A percentile compares a stretch with the other conserved stretches of the same genome.
Evolutionary conservation across 64 coral and sea anemone species (phyloP).

Genomic region (Pocillopora damicornis): DNA sequence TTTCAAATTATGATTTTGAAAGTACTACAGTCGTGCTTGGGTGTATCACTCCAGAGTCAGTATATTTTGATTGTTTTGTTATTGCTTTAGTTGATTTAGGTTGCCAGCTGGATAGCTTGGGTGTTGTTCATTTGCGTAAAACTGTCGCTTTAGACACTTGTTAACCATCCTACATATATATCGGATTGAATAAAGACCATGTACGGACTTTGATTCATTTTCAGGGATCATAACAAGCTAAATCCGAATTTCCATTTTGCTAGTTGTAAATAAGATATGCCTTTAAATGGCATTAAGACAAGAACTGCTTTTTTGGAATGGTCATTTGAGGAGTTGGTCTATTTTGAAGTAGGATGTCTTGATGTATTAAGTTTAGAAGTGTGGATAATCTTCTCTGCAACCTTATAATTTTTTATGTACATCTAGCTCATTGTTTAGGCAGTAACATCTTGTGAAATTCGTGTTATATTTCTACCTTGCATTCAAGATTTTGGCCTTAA

Average conservation of each 20-base stretch:
- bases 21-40: neutral
- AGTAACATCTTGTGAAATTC: neutral
- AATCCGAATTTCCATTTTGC: slow-evolving; percentile 1
- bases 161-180: neutral
- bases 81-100: no score
- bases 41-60: no score
- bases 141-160: neutral
- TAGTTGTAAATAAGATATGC: slow-evolving; percentile 1
- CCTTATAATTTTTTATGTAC: neutral
- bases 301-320: neutral
- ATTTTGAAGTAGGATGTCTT: neutral
- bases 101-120: neutral
- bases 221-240: neutral
- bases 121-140: neutral
- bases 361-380: neutral
- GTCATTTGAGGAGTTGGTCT: neutral
- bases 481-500: slow-evolving; percentile 31
- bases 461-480: slow-evolving; percentile 32
- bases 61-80: no score
- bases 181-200: neutral
- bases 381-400: neutral
- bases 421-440: neutral
- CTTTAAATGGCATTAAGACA: neutral
- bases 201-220: neutral
- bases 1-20: neutral